Base-by-base conservation (phyloP, 2,797 vertebrate species). In the Xenopus petersii region DNA sequence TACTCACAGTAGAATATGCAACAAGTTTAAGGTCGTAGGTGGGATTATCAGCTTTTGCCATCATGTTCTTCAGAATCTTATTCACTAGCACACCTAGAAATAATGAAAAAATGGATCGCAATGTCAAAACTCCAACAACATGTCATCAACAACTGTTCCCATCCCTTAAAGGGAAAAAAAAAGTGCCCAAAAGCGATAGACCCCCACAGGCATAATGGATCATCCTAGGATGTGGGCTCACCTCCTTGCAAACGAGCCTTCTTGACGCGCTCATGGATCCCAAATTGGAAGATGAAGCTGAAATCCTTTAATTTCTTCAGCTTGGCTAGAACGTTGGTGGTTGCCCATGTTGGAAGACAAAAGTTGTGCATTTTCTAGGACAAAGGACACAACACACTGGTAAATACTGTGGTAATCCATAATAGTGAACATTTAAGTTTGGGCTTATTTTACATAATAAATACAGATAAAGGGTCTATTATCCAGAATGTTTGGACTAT, bases 181-280 rank as follows among this genome's bases (percentile, higher is more conserved):
- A 21, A 48, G 47, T 7, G 12, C 12, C 47, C 47, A 7, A 7
- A 1, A 1, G 47, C 6, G 12, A 48, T 48, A 21, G 21, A 21
- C 21, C 21, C 21, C 21, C 21, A 21, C 21, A 21, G 21, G 21
- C 21, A 21, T 48, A 48, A 48, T 7, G 47, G 47, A 48, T 12
- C 12, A 48, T 21, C 21, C 21, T 21, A 21, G 21, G 21, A 21
- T 21, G 1, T 49, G 17, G 7, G 88, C 91, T 92, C 79, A 98
- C 96, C 97, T 80, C 97, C 97, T 82, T 98, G 96, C 71, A 99
- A 90, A 49, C 94, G 92, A 79, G 93, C 92, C 86, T 99, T 99
- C 74, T 97, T 93, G 30, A 87, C 82, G 48, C 80, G 92, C 33
- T 89, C 86, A 80, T 94, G 84, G 76, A 97, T 81, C 15, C 93